Base-by-base conservation (phyloP, 2,113 vertebrate species). In the Potamarius usumacintae region DNA sequence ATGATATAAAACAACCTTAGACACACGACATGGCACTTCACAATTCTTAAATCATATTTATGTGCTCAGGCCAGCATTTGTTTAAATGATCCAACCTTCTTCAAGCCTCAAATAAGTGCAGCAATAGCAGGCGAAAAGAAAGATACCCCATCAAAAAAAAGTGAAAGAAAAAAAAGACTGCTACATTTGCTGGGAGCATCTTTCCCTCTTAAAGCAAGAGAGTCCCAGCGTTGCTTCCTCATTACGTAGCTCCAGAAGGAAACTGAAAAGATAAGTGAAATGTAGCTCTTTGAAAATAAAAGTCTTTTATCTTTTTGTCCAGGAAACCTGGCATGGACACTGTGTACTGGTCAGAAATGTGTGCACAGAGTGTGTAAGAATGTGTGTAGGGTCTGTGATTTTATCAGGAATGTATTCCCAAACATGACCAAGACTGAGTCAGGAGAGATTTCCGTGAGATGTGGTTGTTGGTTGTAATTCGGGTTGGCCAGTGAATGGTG, bases 381-480 rank as follows among this genome's bases (percentile, higher is more conserved):
- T 77, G 55, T 58, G 69, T 85, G 69, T 18, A 50, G 10, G 42
- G 22, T 85, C 34, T 81, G 57, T 48, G 57, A 48, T 58, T 34
- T 60, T 30, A 58, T 79, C 15, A 55, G 60, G 85, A 79, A 87
- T 82, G 52, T 86, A 48, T 25, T 79, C 14, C 58, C 1, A 27
- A 72, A 69, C 34, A 83, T 83, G 34, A 87, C 57, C 55, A 10
- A 50, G 17, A 83, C 80, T 60, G 67, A 27, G 17, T 85, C 71
- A 85, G 48, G 60, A 57, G 10, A 62, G 22, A 20, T 57, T 57
- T 86, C 78, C 69, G 12, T 65, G 48, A 60, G 85, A 82, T 88
- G 83, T 57, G 80, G 79, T 84, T 86, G 86, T 57, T 78, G 89
- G 72, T 52, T 89, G 74, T 89, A 89, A 77, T 77, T 84, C 76